Conservation (phyloP, 2,113 vertebrate genomes). For the Pelmatolapia mariae region DNA sequence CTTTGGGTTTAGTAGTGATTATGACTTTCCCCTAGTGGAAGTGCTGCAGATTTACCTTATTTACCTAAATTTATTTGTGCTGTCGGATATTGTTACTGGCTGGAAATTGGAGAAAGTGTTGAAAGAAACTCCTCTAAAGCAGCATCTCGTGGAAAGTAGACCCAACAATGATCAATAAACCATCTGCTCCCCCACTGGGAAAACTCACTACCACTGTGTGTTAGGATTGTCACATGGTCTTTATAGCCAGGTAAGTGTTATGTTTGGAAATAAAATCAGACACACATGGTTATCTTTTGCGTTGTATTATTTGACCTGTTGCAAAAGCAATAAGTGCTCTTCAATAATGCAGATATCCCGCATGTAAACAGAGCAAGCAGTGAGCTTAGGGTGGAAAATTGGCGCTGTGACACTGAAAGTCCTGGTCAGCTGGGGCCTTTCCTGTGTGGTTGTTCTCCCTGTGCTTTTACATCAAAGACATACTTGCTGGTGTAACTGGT, state of each 20-base stretch:
- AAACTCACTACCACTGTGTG: not conserved
- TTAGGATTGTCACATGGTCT: not conserved
- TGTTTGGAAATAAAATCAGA: not conserved
- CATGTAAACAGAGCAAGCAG: not conserved
- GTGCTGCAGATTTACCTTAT: not conserved
- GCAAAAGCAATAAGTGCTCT: not conserved
- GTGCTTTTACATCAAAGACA: not conserved
- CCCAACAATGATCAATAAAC: not conserved
- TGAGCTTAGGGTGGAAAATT: not conserved
- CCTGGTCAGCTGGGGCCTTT: not conserved
- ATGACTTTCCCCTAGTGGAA: not conserved
- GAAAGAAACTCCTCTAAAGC: not conserved
- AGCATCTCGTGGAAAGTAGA: not conserved
- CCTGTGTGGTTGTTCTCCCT: not conserved
- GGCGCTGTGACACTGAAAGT: not conserved
- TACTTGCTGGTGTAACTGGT: not conserved
- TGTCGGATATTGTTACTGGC: not conserved
- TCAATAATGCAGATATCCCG: not conserved
- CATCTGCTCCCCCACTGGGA: not conserved
- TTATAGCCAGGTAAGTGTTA: not conserved
- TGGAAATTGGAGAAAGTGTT: not conserved
- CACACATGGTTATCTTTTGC: not conserved
- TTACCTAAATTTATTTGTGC: not conserved
- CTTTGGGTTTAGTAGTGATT: not conserved
- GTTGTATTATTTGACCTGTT: not conserved